A percentile compares a stretch with the other conserved stretches of the same genome.
Evolutionary conservation across 2,797 vertebrate genomes (phyloP).

Genomic region (Philypnodon macrostomus): DNA sequence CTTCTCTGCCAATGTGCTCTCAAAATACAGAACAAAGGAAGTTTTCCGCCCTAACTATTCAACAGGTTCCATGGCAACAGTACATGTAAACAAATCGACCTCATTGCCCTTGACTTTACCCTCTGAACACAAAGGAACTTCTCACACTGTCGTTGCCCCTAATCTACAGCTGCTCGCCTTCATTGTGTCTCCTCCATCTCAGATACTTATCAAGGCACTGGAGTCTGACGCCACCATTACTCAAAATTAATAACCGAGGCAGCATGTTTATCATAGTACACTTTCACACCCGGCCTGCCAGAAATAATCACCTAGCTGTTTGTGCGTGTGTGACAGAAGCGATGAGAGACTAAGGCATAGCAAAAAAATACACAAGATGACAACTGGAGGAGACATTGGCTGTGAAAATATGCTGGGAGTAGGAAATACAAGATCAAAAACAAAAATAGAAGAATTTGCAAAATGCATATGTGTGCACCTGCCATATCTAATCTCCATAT

Average conservation of each 20-base stretch:
- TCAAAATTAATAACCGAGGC: slow-evolving; percentile 85
- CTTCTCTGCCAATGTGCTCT: too few species aligned
- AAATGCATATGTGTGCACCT: slow-evolving; percentile 40
- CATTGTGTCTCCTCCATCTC: slow-evolving; percentile 65
- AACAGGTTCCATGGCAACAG: slow-evolving; percentile 11
- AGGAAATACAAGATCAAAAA: slow-evolving; percentile 35
- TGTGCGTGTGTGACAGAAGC: slow-evolving; percentile 39
- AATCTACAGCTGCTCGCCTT: slow-evolving; percentile 65
- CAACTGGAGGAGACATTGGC: slow-evolving; percentile 35
- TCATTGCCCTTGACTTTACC: slow-evolving; percentile 32
- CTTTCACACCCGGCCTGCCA: slow-evolving; percentile 82
- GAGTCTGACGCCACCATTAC: slow-evolving; percentile 76
- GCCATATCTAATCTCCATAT: slow-evolving; percentile 51
- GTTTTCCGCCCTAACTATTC: not conserved
- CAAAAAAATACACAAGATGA: slow-evolving; percentile 31
- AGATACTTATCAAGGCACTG: slow-evolving; percentile 80
- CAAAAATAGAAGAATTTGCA: slow-evolving; percentile 32
- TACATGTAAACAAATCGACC: slow-evolving; percentile 1
- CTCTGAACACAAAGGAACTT: slow-evolving; percentile 37
- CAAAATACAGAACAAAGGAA: not conserved
- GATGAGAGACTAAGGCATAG: slow-evolving; percentile 5
- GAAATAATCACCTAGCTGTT: slow-evolving; percentile 80
- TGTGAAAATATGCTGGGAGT: slow-evolving; percentile 45
- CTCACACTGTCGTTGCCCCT: slow-evolving; percentile 41
- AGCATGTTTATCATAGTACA: slow-evolving; percentile 84